Evolutionary conservation across 2,797 vertebrate genomes (phyloP), one percentile per base, ranked within the genome.

Genomic region (Enoplosus armatus): DNA sequence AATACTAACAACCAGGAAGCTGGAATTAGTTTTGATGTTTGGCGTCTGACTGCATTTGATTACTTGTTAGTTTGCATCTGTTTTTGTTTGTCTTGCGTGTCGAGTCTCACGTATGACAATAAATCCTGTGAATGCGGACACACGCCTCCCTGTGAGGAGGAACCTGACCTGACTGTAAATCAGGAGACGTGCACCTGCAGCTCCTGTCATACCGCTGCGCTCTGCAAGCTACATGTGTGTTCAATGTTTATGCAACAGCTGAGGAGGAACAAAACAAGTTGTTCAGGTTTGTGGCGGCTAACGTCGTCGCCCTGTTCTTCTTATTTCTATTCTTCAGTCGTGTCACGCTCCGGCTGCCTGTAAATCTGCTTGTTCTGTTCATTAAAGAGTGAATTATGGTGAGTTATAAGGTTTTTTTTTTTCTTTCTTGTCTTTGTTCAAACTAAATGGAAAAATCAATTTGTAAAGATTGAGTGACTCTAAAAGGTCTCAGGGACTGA

Each of bases 181-280:
- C 73, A 29, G 60, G 16, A 26, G 73, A 37, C 54, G 2, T 62
- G 18, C 79, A 51, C 77, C 80, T 72, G 65, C 48, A 72, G 45
- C 75, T 64, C 39, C 61, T 43, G 87, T 79, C 77, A 47, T 15
- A 16, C 55, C 18, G 5, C 61, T 0, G 18, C 39, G 15, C 27
- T 22, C 67, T 56, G 50, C 29, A 14, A 26, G 14, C 9, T n/a
- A 15, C 1, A 29, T 1, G 14, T 29, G 69, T 0, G 3, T 39
- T 51, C 76, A 8, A 51, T 71, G 45, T 85, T 85, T 71, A 86
- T 78, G 72, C 66, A 86, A 82, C 56, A 16, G 59, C 55, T 27
- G 37, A 68, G 45, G 22, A 77, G 70, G 60, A 77, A 71, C 78
- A 4, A 65, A 93, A 91, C 90, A 0, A 78, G 92, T 90, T 62